These are phyloP conservation scores for Ichneumoninae sp. DNA, from an alignment of 2,888 invertebrate species.

Conservation along the genomic window DNA sequence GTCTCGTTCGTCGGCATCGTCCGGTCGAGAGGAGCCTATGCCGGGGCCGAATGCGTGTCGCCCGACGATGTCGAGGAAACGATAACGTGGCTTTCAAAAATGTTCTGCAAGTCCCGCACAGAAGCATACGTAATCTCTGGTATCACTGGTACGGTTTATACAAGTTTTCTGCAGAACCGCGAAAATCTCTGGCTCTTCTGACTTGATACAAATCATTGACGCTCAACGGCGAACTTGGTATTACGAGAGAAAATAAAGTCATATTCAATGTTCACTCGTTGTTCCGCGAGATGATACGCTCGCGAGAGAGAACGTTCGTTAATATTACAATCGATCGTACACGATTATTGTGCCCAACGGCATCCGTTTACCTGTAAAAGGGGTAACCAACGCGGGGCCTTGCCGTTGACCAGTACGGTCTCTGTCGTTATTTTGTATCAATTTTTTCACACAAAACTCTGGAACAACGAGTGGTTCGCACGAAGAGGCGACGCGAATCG, in stretches of 20 bases:
- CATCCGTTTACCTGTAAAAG: conserved; percentile 77
- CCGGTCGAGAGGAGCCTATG: neutral
- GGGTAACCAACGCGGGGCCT: conserved; percentile 70
- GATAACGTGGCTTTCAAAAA: conserved; percentile 35
- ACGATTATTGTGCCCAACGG: conserved; percentile 60
- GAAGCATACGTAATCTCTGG: conserved; percentile 56
- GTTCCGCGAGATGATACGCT: conserved; percentile 27
- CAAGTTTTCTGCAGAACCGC: conserved; percentile 51
- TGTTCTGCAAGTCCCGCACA: conserved; percentile 70
- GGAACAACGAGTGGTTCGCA: conserved; percentile 41
- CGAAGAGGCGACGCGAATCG: conserved; percentile 21
- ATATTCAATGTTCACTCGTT: conserved; percentile 39
- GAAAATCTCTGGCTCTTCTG: conserved; percentile 50
- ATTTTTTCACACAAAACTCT: conserved; percentile 15
- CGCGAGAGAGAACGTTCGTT: neutral
- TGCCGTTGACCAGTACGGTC: conserved; percentile 17
- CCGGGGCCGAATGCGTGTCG: conserved; percentile 25
- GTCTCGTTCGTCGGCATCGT: conserved; percentile 2
- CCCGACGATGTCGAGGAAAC: conserved; percentile 44
- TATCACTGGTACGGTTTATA: conserved; percentile 72
- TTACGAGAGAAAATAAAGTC: conserved; percentile 37
- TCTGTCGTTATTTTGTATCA: conserved; percentile 5
- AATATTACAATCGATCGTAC: conserved; percentile 68
- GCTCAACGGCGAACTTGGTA: conserved; percentile 32
- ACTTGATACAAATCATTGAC: conserved; percentile 31